Percentiles rank a stretch among this genome's conserved stretches.
phyloP scores from a whole-genome alignment of 2,888 invertebrate species.

The Macrophya annulata region DNA sequence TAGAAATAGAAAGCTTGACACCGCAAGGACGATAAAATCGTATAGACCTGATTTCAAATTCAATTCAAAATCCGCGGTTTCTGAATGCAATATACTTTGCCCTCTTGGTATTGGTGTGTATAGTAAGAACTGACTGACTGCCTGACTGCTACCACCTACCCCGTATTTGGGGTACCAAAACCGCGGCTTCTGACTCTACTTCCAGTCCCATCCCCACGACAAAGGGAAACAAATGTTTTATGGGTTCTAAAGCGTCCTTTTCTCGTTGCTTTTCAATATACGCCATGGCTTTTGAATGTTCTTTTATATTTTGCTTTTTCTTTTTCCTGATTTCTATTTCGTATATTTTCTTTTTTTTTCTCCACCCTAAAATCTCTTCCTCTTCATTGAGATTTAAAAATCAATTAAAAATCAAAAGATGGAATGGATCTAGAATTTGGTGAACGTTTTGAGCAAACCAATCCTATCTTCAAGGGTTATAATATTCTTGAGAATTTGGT shows the following conservation, averaged over 20 bases:
- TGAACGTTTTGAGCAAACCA: neutral
- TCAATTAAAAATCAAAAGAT: no score
- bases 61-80: slow-evolving; percentile 74
- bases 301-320: neutral
- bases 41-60: slow-evolving; percentile 76
- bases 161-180: slow-evolving; percentile 10
- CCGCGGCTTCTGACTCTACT: neutral
- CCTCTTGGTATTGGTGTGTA: neutral
- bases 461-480: neutral
- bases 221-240: slow-evolving; percentile 78
- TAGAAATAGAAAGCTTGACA: neutral
- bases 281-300: slow-evolving; percentile 14
- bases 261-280: slow-evolving; percentile 58
- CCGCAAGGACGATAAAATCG: slow-evolving; percentile 70
- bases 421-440: neutral
- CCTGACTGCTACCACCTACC: no score
- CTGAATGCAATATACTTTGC: slow-evolving; percentile 68
- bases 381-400: neutral
- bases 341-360: neutral
- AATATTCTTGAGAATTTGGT: slow-evolving; percentile 10
- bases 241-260: slow-evolving; percentile 74
- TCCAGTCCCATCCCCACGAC: neutral
- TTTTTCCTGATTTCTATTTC: neutral
- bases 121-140: neutral
- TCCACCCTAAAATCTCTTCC: neutral